Base-by-base conservation (phyloP, 1,140 invertebrate species). In the Ostrea denselamellosa region DNA sequence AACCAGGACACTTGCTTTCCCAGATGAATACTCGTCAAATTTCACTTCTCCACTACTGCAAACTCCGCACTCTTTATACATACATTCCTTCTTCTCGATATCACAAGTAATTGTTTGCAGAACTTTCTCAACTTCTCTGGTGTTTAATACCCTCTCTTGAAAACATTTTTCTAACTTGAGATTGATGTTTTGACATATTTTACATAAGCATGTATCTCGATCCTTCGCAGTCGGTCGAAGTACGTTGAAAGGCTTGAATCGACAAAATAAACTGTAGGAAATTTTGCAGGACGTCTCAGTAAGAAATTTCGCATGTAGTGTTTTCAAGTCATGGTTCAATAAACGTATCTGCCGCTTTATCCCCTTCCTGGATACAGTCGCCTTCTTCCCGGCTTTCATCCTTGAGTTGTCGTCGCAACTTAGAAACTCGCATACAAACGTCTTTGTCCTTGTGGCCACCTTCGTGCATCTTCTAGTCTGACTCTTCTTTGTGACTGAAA, bases 191-290 rank as follows among this genome's bases (percentile, higher is more conserved):
- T 5, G 34, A 58, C 81, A 83, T 54, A 83, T 89, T 89, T 68
- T 89, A 51, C 88, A 86, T 14, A 89, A 51, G 52, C 88, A 89
- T 17, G 83, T 77, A 54, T 89, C 83, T 17, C 87, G 14, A n/a
- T 85, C 87, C 58, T 85, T 88, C 28, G 83, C 85, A 22, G 65
- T 77, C n/a, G 65, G 85, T 53, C 28, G 10, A 22, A 86, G 54
- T 2, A 81, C 53, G 51, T 81, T 44, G 44, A 86, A 89, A 14
- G 85, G 88, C 65, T 89, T 84, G 2, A 89, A 65, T 7, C 44
- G 54, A 52, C 88, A 89, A 53, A 89, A 89, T n/a, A 86, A 28
- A 34, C 85, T 86, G 22, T 86, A 89, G 10, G 85, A 86, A 58
- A 86, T 85, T 71, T 89, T 89, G 10, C 7, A 71, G 28, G 84